Evolutionary conservation across 1,140 invertebrate species (phyloP).

Genomic region (Calliopsis andreniformis): DNA sequence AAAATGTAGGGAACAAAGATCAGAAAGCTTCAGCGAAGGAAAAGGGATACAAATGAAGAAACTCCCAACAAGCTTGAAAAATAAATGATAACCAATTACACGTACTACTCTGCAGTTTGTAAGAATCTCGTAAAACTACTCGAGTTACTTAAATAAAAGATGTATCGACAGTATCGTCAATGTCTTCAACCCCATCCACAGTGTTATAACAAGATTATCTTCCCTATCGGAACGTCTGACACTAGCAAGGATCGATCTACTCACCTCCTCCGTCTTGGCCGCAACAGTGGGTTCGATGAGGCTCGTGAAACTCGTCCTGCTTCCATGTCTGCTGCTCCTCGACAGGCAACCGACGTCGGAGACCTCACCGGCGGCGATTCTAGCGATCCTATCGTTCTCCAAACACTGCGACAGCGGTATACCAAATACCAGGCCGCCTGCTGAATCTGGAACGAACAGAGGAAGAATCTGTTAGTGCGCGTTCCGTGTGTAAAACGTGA

Average conservation of each 20-base stretch:
- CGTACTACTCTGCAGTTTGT: too few relatives aligned
- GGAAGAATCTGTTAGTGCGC: neutral
- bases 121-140: too few relatives aligned
- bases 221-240: neutral
- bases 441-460: slow-evolving; percentile 75
- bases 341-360: slow-evolving; percentile 73
- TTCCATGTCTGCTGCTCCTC: slow-evolving; percentile 82
- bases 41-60: too few relatives aligned
- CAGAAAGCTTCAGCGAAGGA: too few relatives aligned
- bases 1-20: too few relatives aligned
- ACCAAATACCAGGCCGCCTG: slow-evolving; percentile 89
- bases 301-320: slow-evolving; percentile 87
- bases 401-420: slow-evolving; percentile 91
- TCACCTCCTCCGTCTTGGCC: slow-evolving; percentile 85
- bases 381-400: slow-evolving; percentile 86
- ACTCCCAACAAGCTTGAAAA: too few relatives aligned
- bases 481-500: neutral
- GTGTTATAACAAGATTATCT: too few relatives aligned
- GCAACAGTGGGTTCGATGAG: slow-evolving; percentile 82
- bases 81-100: too few relatives aligned
- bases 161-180: too few relatives aligned
- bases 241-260: slow-evolving; percentile 36
- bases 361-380: slow-evolving; percentile 77
- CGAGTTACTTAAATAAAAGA: too few relatives aligned
- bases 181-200: too few relatives aligned